Base-by-base conservation (phyloP, 1,140 invertebrate genomes). In the Phocides pigmalion region DNA sequence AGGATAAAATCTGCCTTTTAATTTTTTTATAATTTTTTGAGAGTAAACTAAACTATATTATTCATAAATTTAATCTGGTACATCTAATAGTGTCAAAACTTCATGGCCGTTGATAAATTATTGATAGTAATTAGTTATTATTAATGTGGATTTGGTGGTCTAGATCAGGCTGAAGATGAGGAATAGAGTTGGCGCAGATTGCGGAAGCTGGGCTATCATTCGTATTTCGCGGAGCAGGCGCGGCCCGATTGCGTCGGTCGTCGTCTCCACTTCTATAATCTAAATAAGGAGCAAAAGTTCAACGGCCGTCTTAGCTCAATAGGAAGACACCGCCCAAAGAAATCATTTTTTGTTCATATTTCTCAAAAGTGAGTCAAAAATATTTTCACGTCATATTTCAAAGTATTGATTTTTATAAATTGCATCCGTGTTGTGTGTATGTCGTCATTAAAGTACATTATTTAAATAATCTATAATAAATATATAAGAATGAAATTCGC, bases 241-340 rank as follows among this genome's bases (percentile, higher is more conserved):
- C 61, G 73, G 64, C 68, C 73, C 64, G 75, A 82, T 79, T 85
- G 72, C 66, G 72, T 80, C 84, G 81, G 79, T 79, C 82, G 77
- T 77, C 82, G 84, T 87, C 81, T 87, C 77, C 79, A 84, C 81
- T 83, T 78, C 81, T 87, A 88, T 89, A 89, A 86, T 89, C 85
- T 90, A 90, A 89, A 89, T 90, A 90, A 90, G 88, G 88, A 87
- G 81, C 87, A 84, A 85, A 87, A 87, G 88, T 88, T 90, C 87
- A 88, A 87, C 73, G 86, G 75, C 84, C 81, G 70, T 66, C 67
- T 76, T 82, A 69, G 62, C 66, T 68, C 62, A 81, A 74, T 81
- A 82, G 74, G 75, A 84, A 84, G 72, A 82, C 78, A 78, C 56
- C 71, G 63, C 69, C 63, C 69, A 73, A 72, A 77, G 72, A 81